Evolutionary conservation across 2,797 vertebrate species (phyloP).

Genomic region (Gadopsis bispinosus): DNA sequence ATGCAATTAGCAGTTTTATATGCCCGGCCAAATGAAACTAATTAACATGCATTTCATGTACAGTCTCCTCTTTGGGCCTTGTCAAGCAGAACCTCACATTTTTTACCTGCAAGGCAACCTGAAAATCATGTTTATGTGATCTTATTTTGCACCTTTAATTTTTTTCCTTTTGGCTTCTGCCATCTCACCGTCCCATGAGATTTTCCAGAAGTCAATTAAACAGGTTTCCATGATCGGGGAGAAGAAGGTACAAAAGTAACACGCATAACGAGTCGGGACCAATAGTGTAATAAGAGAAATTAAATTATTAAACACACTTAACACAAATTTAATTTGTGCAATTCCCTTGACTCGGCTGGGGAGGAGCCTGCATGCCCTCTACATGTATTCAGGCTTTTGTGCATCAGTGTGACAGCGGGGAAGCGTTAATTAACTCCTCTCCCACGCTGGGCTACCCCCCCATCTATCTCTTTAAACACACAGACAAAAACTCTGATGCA

Average conservation of each 20-base stretch:
- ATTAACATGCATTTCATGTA: conserved; percentile 55
- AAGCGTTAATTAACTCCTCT: conserved; percentile 85
- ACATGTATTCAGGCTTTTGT: conserved; percentile 66
- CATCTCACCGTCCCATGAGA: conserved; percentile 40
- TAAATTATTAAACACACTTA: conserved; percentile 82
- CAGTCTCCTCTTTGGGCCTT: conserved; percentile 24
- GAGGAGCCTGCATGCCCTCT: conserved; percentile 46
- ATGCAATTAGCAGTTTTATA: conserved; percentile 45
- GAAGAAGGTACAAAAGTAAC: conserved; percentile 40
- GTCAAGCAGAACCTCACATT: conserved; percentile 38
- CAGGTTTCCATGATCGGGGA: conserved; percentile 48
- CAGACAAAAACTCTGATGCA: conserved; percentile 43
- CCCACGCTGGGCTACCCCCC: conserved; percentile 74
- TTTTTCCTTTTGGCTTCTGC: conserved; percentile 35
- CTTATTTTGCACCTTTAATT: conserved; percentile 34
- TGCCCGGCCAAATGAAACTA: conserved; percentile 34
- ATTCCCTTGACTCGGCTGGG: conserved; percentile 74
- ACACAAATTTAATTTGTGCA: conserved; percentile 80
- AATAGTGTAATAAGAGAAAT: conserved; percentile 71
- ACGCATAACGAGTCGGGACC: conserved; percentile 51
- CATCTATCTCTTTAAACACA: conserved; percentile 69
- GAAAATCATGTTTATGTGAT: conserved; percentile 31
- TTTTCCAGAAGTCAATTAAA: conserved; percentile 69
- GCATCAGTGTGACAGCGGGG: conserved; percentile 72
- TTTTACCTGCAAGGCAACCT: conserved; percentile 45